Evolutionary conservation across 2,113 vertebrate species (phyloP), one percentile per base, ranked within the genome.

Genomic region (Actenoides lindsayi): DNA sequence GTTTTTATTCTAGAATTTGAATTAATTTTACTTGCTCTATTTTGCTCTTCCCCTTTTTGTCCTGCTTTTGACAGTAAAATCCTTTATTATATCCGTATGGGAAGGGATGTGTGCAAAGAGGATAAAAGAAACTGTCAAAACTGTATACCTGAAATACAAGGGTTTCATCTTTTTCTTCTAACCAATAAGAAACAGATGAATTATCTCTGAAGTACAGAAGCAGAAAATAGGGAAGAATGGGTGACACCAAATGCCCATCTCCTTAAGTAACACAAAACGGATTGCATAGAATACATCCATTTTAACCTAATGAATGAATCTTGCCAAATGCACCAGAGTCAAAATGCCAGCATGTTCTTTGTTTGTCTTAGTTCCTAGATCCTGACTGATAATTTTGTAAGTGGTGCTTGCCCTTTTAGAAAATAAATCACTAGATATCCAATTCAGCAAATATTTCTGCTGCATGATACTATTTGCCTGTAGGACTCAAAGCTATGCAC

Each of bases 111-210:
- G 5, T 35, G 23, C 30, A 93, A 96, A 96, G 42, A 3, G 37
- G 80, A 91, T 73, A n/a, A 80, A 95, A 92, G 21, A 86, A 37
- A 37, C 37, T 71, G 50, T 93, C 95, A 95, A 81, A 93, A 94
- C 50, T 17, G 4, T 30, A 78, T 63, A 83, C n/a, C 13, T 81
- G 59, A 90, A 75, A 51, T 75, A 62, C 20, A 78, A 83, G 14
- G 17, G 69, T 94, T 96, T 94, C 25, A 75, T 91, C 48, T 89
- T 93, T 87, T 84, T 91, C 50, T 18, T 35, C 53, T 83, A 81
- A 73, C 30, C 44, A 77, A 5, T 75, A 27, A 64, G 53, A 91
- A 50, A 87, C 10, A 63, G 33, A 63, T 63, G 2, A 83, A 87
- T 92, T 94, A 75, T 83, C 48, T 94, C 70, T 83, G 53, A 90